Percentiles rank a stretch among this genome's conserved stretches.
Evolutionary conservation across 2,113 vertebrate genomes (phyloP).

Genomic region (Atherinomorus stipes): DNA sequence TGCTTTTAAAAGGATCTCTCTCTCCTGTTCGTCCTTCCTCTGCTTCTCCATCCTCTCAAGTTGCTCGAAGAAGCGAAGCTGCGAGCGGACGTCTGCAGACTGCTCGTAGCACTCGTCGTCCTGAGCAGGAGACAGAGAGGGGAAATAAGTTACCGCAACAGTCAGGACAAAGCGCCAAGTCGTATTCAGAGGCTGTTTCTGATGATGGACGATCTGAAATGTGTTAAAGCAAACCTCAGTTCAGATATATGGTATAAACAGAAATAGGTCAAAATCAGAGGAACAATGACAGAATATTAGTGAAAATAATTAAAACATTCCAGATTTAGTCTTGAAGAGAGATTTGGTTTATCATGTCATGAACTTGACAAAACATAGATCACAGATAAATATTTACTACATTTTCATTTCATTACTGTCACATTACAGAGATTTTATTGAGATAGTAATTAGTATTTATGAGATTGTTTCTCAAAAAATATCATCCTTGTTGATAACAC

Average conservation of each 20-base stretch:
- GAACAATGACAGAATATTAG: too few relatives aligned
- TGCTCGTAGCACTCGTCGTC: conserved; percentile 88
- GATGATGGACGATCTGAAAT: neutral
- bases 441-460: too few relatives aligned
- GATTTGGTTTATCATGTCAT: too few relatives aligned
- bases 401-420: too few relatives aligned
- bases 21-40: conserved; percentile 90
- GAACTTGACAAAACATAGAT: too few relatives aligned
- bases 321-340: too few relatives aligned
- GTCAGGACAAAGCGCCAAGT: neutral
- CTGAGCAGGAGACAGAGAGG: conserved; percentile 68
- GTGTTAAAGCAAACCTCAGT: neutral
- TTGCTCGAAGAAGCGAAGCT: conserved; percentile 92
- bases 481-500: too few relatives aligned
- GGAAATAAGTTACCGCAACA: conserved; percentile 9
- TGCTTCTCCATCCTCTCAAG: conserved; percentile 91
- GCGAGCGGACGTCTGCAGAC: conserved; percentile 87
- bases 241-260: neutral
- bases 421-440: too few relatives aligned
- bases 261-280: neutral
- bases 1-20: conserved; percentile 90
- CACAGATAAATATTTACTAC: too few relatives aligned
- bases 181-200: neutral
- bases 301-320: too few relatives aligned
- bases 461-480: too few relatives aligned